Evolutionary conservation across 2,888 invertebrate species (phyloP).

Genomic region (Aproaerema taeniolella): DNA sequence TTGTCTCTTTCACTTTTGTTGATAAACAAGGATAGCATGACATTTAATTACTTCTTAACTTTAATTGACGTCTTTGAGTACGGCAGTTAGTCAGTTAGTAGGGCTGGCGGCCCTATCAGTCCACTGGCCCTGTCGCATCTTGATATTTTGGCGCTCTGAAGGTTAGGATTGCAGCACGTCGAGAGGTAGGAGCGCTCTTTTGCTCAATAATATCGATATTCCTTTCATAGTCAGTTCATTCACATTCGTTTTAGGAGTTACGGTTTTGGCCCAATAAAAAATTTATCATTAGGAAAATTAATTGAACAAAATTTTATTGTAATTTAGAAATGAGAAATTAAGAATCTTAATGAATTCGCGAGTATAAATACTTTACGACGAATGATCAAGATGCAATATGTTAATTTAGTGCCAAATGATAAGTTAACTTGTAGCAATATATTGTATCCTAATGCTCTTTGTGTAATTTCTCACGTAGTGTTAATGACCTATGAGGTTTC

Average conservation of each 20-base stretch:
- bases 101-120: too few species aligned
- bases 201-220: constrained; percentile 66
- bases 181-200: constrained; percentile 37
- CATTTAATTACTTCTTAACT: too few species aligned
- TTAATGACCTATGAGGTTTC: constrained; percentile 74
- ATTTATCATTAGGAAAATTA: constrained; percentile 54
- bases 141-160: too few species aligned
- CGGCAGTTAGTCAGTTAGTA: too few species aligned
- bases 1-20: too few species aligned
- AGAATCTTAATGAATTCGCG: constrained; percentile 55
- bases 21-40: too few species aligned
- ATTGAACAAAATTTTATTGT: constrained; percentile 51
- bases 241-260: constrained; percentile 37
- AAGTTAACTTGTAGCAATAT: constrained; percentile 77
- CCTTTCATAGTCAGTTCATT: constrained; percentile 40
- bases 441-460: constrained; percentile 72
- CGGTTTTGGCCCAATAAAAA: constrained; percentile 54
- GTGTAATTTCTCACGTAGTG: constrained; percentile 74
- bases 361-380: constrained; percentile 61
- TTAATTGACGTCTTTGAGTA: too few species aligned
- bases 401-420: constrained; percentile 78
- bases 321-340: constrained; percentile 53
- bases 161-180: too few species aligned
- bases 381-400: constrained; percentile 75
- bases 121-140: too few species aligned